Conservation (phyloP, 2,888 invertebrate genomes). For the Hyposoter didymator region DNA sequence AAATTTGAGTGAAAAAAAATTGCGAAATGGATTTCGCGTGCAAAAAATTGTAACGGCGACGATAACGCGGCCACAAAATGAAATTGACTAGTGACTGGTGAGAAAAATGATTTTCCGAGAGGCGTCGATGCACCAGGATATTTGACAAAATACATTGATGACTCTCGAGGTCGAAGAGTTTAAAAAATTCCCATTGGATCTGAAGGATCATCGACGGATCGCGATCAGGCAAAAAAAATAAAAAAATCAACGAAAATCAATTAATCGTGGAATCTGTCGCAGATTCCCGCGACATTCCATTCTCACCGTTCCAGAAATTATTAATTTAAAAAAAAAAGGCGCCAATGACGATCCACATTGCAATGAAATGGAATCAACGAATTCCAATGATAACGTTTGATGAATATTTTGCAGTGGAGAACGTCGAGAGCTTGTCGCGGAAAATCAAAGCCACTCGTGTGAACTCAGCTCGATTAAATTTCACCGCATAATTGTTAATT, state of each 20-base stretch:
- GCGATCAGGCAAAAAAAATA: background rate
- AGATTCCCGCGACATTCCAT: background rate
- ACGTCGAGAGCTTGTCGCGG: background rate
- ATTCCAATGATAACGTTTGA: slow-evolving; percentile 1
- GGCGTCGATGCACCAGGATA: background rate
- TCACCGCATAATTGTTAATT: slow-evolving; percentile 17
- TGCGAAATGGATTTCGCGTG: too few species aligned
- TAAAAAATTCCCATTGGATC: background rate
- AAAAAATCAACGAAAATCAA: background rate
- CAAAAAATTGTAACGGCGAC: background rate
- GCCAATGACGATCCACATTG: too few species aligned
- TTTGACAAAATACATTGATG: background rate
- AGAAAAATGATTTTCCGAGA: slow-evolving; percentile 43
- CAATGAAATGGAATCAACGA: background rate
- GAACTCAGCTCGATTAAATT: background rate
- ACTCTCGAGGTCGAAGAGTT: background rate
- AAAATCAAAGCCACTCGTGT: background rate
- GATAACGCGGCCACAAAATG: slow-evolving; percentile 17
- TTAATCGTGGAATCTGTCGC: background rate
- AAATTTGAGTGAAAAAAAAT: too few species aligned
- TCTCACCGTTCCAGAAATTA: background rate
- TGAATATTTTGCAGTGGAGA: background rate
- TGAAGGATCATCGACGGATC: background rate
- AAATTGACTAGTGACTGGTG: slow-evolving; percentile 56
- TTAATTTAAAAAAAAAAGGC: too few species aligned